Conservation (phyloP, 1,140 invertebrate species). For the Drosophila sproati region DNA sequence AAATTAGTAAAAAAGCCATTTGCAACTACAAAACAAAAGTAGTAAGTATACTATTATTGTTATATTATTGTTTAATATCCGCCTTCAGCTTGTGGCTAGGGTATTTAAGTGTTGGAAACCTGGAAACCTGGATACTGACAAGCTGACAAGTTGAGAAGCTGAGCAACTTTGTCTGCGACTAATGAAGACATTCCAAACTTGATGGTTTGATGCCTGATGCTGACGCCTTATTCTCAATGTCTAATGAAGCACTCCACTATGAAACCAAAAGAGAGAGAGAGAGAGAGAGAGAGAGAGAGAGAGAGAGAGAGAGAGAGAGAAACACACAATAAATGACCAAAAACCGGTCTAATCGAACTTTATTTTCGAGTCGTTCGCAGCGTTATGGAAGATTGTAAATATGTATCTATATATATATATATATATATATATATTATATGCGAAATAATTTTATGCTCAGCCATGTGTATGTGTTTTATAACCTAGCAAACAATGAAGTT, state of each 20-base stretch:
- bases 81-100: neutral
- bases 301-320: too few species aligned
- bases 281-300: too few species aligned
- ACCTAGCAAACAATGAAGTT: too few species aligned
- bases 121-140: too few species aligned
- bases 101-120: slow-evolving; percentile 6
- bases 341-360: slow-evolving; percentile 34
- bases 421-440: neutral
- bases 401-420: neutral
- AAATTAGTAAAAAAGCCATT: too few species aligned
- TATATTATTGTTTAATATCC: too few species aligned
- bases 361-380: slow-evolving; percentile 1
- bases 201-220: neutral
- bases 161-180: slow-evolving; percentile 13
- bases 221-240: slow-evolving; percentile 18
- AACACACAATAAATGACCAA: neutral
- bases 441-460: too few species aligned
- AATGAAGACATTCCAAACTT: slow-evolving; percentile 39
- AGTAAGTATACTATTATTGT: too few species aligned
- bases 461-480: too few species aligned
- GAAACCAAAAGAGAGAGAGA: neutral
- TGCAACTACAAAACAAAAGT: too few species aligned
- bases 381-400: neutral
- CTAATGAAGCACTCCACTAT: slow-evolving; percentile 26
- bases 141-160: neutral